phyloP scores from a whole-genome alignment of 2,888 invertebrate species.

The Ectemnius cavifrons region DNA sequence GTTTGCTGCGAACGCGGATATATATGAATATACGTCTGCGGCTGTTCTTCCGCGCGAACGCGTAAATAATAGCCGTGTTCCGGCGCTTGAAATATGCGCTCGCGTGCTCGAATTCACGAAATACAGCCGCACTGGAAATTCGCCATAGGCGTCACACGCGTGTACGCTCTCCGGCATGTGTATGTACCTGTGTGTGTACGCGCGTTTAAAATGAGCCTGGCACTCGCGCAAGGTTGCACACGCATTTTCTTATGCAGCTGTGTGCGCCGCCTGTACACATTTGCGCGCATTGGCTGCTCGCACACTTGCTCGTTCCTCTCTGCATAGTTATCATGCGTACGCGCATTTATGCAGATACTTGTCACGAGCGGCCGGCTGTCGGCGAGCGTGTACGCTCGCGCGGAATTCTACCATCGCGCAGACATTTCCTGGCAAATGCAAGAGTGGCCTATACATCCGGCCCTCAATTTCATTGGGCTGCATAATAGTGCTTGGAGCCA shows the following conservation, averaged over 20 bases:
- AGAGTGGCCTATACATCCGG: too few species aligned
- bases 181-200: not conserved
- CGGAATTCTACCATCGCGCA: too few species aligned
- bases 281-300: too few species aligned
- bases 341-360: too few species aligned
- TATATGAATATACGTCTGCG: constrained; percentile 1
- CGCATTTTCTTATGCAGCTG: not conserved
- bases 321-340: too few species aligned
- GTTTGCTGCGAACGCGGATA: not conserved
- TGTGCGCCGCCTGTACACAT: not conserved
- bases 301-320: too few species aligned
- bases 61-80: constrained; percentile 3
- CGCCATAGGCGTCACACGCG: too few species aligned
- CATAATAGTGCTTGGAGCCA: too few species aligned
- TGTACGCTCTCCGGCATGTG: not conserved
- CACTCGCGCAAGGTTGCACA: not conserved
- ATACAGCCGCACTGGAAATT: not conserved
- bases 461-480: too few species aligned
- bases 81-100: constrained; percentile 4
- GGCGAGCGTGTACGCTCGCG: too few species aligned
- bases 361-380: too few species aligned
- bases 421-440: too few species aligned
- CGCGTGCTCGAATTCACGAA: constrained; percentile 1
- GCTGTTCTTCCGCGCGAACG: constrained; percentile 2
- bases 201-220: constrained; percentile 2